These are phyloP conservation scores for Pterostichus niger DNA, from an alignment of 2,888 invertebrate genomes.

Conservation along the genomic window DNA sequence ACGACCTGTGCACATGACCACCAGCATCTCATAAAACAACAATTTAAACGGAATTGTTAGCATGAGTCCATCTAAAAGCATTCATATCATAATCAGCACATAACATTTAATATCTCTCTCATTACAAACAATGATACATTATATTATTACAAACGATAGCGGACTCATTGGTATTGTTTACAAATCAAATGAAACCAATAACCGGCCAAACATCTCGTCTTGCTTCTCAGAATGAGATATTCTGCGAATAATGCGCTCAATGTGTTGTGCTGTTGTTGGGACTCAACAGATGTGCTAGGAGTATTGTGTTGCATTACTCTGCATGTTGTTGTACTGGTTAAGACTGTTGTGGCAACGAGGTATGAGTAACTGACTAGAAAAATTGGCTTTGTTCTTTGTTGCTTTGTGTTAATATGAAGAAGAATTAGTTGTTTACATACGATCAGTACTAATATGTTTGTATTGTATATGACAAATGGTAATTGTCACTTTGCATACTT, in stretches of 20 bases:
- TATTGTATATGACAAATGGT: no score
- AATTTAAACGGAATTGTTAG: constrained; percentile 5
- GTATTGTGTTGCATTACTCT: constrained; percentile 33
- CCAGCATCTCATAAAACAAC: no score
- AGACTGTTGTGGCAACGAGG: no score
- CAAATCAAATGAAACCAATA: constrained; percentile 59
- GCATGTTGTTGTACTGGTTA: neutral
- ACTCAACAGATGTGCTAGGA: constrained; percentile 4
- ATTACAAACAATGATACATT: constrained; percentile 46
- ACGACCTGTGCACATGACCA: no score
- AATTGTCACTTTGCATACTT: no score
- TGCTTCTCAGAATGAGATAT: constrained; percentile 38
- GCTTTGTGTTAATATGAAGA: no score
- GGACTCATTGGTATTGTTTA: constrained; percentile 49
- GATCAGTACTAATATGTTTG: no score
- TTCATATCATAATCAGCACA: constrained; percentile 25
- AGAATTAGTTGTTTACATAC: no score
- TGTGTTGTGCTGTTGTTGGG: neutral
- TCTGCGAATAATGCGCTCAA: constrained; percentile 20
- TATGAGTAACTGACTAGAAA: no score
- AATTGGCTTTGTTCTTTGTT: no score
- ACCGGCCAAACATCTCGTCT: constrained; percentile 29
- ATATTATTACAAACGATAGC: constrained; percentile 35
- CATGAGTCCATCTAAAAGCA: neutral
- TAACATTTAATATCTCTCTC: constrained; percentile 48